phyloP scores from a whole-genome alignment of 2,888 invertebrate genomes.

The Caenorhabditis auriculariae region DNA sequence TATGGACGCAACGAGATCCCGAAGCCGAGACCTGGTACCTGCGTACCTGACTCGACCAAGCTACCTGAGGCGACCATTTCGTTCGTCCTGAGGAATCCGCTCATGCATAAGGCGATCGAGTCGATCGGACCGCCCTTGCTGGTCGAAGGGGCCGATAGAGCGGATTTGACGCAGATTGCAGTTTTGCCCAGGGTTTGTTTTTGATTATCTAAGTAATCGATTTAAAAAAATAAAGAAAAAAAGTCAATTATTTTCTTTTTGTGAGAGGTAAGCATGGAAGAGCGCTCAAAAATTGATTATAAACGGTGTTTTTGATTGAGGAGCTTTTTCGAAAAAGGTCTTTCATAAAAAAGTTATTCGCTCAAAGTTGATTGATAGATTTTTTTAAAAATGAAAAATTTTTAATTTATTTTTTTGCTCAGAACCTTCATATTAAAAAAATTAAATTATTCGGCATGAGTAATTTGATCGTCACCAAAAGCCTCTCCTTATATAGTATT shows the following conservation, averaged over 20 bases:
- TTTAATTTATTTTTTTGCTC: too few relatives aligned
- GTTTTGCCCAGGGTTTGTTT: constrained; percentile 67
- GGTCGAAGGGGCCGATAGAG: constrained; percentile 72
- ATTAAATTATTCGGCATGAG: too few relatives aligned
- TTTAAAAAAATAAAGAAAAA: neutral
- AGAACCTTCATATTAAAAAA: too few relatives aligned
- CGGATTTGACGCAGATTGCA: constrained; percentile 86
- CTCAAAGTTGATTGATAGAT: too few relatives aligned
- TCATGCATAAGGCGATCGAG: constrained; percentile 41
- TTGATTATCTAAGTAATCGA: constrained; percentile 8
- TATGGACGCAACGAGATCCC: constrained; percentile 76
- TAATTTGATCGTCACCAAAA: too few relatives aligned
- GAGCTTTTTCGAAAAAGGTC: too few relatives aligned
- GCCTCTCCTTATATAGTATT: too few relatives aligned
- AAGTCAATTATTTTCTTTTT: neutral
- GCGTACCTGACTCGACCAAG: constrained; percentile 52
- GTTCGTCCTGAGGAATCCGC: constrained; percentile 51
- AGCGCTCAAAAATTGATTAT: too few relatives aligned
- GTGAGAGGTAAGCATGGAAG: neutral
- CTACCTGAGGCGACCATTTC: constrained; percentile 55
- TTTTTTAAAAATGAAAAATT: too few relatives aligned
- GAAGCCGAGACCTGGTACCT: constrained; percentile 55
- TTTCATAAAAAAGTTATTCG: too few relatives aligned
- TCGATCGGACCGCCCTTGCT: constrained; percentile 81
- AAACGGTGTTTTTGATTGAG: too few relatives aligned